phyloP scores from a whole-genome alignment of 2,113 vertebrate genomes.

The Nibea albiflora region DNA sequence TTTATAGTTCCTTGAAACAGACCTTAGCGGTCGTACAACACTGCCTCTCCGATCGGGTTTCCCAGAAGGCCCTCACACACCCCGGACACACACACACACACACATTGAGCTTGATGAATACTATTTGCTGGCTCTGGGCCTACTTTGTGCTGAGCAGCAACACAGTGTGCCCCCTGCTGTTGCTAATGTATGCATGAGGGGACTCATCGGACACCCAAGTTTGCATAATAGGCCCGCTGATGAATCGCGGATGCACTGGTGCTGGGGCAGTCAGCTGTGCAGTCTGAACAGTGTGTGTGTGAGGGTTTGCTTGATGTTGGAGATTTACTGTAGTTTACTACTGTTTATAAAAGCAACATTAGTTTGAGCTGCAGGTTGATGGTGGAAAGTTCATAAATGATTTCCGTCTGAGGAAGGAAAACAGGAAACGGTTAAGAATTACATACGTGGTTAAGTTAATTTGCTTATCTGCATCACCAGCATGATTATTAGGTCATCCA shows the following conservation, averaged over 20 bases:
- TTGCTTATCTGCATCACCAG: not conserved
- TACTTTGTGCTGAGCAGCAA: slow-evolving; percentile 2
- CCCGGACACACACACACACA: not conserved
- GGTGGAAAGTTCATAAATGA: not conserved
- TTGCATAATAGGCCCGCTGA: slow-evolving; percentile 9
- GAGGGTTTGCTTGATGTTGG: not conserved
- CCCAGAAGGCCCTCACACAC: slow-evolving; percentile 23
- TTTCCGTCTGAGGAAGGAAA: not conserved
- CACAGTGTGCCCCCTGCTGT: slow-evolving; percentile 15
- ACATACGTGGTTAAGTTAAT: not conserved
- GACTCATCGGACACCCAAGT: slow-evolving; percentile 10
- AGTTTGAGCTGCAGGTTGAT: not conserved
- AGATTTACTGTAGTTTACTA: not conserved
- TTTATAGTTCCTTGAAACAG: slow-evolving; percentile 29
- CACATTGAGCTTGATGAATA: slow-evolving; percentile 23
- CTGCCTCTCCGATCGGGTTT: slow-evolving; percentile 27
- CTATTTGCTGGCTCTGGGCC: slow-evolving; percentile 50
- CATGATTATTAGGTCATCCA: not conserved
- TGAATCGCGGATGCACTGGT: not conserved
- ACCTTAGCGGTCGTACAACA: slow-evolving; percentile 31
- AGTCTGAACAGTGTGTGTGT: not conserved
- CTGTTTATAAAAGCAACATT: no score
- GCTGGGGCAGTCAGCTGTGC: not conserved
- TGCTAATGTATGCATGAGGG: slow-evolving; percentile 12
- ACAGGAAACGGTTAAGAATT: not conserved